phyloP scores from a whole-genome alignment of 2,888 invertebrate species.

The Linyphia triangularis region DNA sequence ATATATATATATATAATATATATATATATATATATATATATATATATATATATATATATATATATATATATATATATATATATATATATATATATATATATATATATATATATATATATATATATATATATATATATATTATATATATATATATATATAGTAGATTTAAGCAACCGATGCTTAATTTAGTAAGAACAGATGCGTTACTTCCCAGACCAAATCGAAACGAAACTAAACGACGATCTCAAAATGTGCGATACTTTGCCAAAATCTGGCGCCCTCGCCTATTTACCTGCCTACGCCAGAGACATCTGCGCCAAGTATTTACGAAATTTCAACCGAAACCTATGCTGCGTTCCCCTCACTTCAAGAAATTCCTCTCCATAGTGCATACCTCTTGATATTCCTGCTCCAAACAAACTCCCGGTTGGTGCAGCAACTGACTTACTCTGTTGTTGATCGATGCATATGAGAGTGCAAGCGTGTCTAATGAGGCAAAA shows the following conservation, averaged over 20 bases:
- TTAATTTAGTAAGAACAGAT: not conserved
- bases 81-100: too few relatives aligned
- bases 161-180: not conserved
- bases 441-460: too few relatives aligned
- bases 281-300: not conserved
- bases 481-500: not conserved
- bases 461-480: not conserved
- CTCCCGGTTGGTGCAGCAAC: too few relatives aligned
- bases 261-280: constrained; percentile 19
- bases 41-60: too few relatives aligned
- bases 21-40: too few relatives aligned
- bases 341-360: constrained; percentile 52
- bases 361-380: constrained; percentile 11
- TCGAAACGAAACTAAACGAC: not conserved
- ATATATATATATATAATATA: too few relatives aligned
- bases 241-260: constrained; percentile 6
- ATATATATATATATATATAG: too few relatives aligned
- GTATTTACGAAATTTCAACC: constrained; percentile 57
- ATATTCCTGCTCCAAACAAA: too few relatives aligned
- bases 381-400: not conserved
- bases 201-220: not conserved
- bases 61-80: too few relatives aligned
- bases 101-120: too few relatives aligned
- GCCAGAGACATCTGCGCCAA: constrained; percentile 37
- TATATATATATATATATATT: too few relatives aligned